Conservation (phyloP, 2,888 invertebrate species). For the Cenopis cana region DNA sequence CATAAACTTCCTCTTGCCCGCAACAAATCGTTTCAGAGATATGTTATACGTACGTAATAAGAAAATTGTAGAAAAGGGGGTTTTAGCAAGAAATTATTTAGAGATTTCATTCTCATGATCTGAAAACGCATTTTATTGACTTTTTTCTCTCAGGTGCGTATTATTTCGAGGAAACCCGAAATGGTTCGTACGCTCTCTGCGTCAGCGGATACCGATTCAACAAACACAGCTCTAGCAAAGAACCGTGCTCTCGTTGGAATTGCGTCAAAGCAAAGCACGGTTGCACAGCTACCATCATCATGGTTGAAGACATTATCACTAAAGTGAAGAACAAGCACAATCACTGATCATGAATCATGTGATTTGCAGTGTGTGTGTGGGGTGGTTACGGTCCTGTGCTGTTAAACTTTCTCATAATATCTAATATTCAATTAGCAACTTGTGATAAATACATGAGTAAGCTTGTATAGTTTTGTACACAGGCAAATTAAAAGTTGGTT, state of each 20-base stretch:
- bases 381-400: neutral
- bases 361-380: neutral
- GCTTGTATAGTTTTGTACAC: neutral
- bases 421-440: neutral
- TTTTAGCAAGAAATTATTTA: neutral
- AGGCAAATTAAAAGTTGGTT: no score
- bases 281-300: constrained; percentile 22
- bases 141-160: constrained; percentile 10
- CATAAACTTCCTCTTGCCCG: no score
- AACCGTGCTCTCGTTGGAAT: constrained; percentile 31
- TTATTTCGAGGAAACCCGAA: constrained; percentile 33
- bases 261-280: constrained; percentile 30
- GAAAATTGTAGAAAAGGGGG: no score
- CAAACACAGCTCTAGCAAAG: constrained; percentile 38
- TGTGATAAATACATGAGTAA: neutral
- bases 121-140: neutral
- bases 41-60: neutral
- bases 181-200: constrained; percentile 24
- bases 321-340: constrained; percentile 30
- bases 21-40: neutral
- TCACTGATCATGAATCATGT: neutral
- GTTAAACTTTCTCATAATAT: neutral
- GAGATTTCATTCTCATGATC: neutral
- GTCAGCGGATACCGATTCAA: constrained; percentile 42
- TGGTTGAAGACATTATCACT: constrained; percentile 22